Conservation (phyloP, 1,140 invertebrate species). For the Drosophila albomicans region DNA sequence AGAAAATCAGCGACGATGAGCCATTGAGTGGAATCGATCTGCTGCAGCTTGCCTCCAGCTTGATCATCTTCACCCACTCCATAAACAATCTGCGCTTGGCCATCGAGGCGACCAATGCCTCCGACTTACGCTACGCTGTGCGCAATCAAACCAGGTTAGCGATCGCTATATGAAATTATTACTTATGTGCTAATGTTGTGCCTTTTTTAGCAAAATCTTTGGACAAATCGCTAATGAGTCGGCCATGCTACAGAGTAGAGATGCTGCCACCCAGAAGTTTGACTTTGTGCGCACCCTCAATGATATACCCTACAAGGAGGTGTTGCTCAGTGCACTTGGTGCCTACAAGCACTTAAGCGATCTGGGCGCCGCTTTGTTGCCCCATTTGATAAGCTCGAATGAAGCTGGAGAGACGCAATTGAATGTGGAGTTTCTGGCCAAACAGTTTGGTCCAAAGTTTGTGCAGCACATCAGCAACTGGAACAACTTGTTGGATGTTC, state of each 20-base stretch:
- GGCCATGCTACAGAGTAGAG: constrained; percentile 22
- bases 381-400: constrained; percentile 43
- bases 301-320: constrained; percentile 73
- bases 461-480: constrained; percentile 70
- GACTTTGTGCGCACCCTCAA: constrained; percentile 76
- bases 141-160: constrained; percentile 54
- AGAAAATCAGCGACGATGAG: constrained; percentile 73
- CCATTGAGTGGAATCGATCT: constrained; percentile 59
- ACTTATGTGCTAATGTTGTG: not conserved
- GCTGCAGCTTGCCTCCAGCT: constrained; percentile 67
- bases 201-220: constrained; percentile 36
- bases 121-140: constrained; percentile 44
- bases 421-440: constrained; percentile 51
- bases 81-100: constrained; percentile 74
- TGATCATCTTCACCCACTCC: constrained; percentile 76
- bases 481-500: constrained; percentile 61
- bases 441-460: constrained; percentile 61
- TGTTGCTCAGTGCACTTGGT: constrained; percentile 55
- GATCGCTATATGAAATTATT: not conserved
- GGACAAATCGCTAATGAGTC: constrained; percentile 39
- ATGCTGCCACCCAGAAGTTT: constrained; percentile 35
- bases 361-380: constrained; percentile 40
- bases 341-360: constrained; percentile 51
- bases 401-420: constrained; percentile 45
- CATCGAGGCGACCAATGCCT: constrained; percentile 59